Evolutionary conservation across 2,797 vertebrate genomes (phyloP), one percentile per base, ranked within the genome.

Genomic region (Smutsia temminckii): DNA sequence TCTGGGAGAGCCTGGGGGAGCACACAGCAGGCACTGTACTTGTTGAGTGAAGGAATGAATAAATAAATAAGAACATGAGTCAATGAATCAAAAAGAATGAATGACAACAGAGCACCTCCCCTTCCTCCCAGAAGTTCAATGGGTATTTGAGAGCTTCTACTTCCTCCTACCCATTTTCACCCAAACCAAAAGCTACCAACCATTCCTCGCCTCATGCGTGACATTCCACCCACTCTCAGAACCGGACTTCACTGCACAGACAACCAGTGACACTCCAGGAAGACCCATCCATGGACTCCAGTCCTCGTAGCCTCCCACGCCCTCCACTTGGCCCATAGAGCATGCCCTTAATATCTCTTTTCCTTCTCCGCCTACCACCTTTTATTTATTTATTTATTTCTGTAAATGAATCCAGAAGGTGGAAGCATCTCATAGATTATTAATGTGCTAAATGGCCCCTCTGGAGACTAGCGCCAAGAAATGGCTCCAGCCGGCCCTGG

Each of bases 351-450:
- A 46, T 49, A 94, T 51, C 6, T 1, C 85, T 87, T 46, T 25
- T 72, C 29, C 61, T 85, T 42, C 34, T 88, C 59, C n/a, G 68
- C 20, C 42, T 11, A 77, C 46, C 3, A 8, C 49, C 53, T 55
- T 49, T 17, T 90, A 53, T 37, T 40, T 57, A 75, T 79, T 94
- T 89, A n/a, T 72, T 49, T 40, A 40, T 49, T 17, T 32, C 23
- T 46, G 46, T 46, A 46, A 95, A 94, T 89, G 85, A 92, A 96
- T 92, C 85, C 77, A 95, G 95, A 94, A 96, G 83, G 94, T 92
- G 61, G 91, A 96, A 85, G 92, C 83, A 89, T 74, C 95, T 97
- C 96, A 97, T 98, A 93, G 95, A 96, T 97, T 95, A 98, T 97
- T 97, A 89, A 97, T 91, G 95, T 49, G 59, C 91, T 97, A 96